Evolutionary conservation across 2,888 invertebrate genomes (phyloP).

Genomic region (Automeris io): DNA sequence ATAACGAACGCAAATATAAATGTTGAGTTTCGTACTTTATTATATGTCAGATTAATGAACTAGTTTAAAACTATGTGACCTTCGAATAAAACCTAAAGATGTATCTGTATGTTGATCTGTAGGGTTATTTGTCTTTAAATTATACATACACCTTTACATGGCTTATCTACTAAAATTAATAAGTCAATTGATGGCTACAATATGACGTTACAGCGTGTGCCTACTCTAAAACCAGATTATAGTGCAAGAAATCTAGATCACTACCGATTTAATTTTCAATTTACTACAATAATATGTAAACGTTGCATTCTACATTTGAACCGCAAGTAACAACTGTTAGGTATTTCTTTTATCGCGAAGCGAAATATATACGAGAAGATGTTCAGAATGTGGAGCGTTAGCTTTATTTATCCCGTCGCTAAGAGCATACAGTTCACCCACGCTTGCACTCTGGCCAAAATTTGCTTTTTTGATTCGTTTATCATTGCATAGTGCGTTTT

Average conservation of each 20-base stretch:
- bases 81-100: too few relatives aligned
- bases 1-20: too few relatives aligned
- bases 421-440: conserved; percentile 48
- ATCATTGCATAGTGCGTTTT: conserved; percentile 8
- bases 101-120: too few relatives aligned
- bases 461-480: conserved; percentile 26
- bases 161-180: too few relatives aligned
- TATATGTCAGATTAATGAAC: too few relatives aligned
- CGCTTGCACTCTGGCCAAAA: conserved; percentile 41
- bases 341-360: conserved; percentile 33
- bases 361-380: conserved; percentile 30
- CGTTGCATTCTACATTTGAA: conserved; percentile 8
- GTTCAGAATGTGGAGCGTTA: conserved; percentile 39
- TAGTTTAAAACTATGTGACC: too few relatives aligned
- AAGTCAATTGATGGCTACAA: too few relatives aligned
- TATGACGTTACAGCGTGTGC: too few relatives aligned
- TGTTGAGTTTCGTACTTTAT: too few relatives aligned
- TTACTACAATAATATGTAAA: conserved; percentile 2
- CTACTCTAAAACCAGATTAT: not conserved
- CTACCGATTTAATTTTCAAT: not conserved
- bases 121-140: too few relatives aligned
- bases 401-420: conserved; percentile 53
- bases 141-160: too few relatives aligned
- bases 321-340: conserved; percentile 19
- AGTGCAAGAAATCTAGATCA: not conserved